Evolutionary conservation across 1,140 invertebrate species (phyloP).

Genomic region (Solenopsis fugax): DNA sequence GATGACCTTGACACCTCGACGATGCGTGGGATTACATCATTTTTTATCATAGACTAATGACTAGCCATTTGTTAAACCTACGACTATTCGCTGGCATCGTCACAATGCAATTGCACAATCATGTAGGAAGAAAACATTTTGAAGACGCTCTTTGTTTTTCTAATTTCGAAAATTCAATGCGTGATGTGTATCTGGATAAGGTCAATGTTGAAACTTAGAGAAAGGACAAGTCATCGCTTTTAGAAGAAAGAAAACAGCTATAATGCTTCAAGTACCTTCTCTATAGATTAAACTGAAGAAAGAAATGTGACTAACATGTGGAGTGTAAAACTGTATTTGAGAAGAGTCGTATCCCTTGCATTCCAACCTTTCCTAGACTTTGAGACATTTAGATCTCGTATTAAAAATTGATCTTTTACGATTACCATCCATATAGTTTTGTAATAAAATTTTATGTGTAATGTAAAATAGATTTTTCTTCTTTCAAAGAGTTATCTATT

Average conservation of each 20-base stretch:
- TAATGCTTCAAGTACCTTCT: conserved; percentile 3
- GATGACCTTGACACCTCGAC: conserved; percentile 67
- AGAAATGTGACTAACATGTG: conserved; percentile 38
- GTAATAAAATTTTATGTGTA: not conserved
- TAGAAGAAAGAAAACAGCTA: not conserved
- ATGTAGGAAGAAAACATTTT: not conserved
- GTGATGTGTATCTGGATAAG: not conserved
- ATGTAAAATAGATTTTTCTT: not conserved
- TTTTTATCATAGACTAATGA: not conserved
- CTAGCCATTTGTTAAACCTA: not conserved
- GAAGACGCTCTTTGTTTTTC: not conserved
- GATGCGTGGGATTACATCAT: conserved; percentile 24
- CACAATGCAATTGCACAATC: not conserved
- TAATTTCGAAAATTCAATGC: conserved; percentile 1
- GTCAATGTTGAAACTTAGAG: not conserved
- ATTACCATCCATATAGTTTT: not conserved
- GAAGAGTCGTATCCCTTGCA: not conserved
- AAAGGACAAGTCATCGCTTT: conserved; percentile 1
- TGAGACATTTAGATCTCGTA: not conserved
- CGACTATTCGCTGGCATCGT: not conserved
- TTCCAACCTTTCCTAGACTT: not conserved
- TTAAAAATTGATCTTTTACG: not conserved
- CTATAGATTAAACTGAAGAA: not conserved
- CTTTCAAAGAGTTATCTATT: not conserved
- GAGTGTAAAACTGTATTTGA: conserved; percentile 4